These are phyloP conservation scores for Sabatieria punctata DNA, from an alignment of 2,888 invertebrate species.

Conservation along the genomic window DNA sequence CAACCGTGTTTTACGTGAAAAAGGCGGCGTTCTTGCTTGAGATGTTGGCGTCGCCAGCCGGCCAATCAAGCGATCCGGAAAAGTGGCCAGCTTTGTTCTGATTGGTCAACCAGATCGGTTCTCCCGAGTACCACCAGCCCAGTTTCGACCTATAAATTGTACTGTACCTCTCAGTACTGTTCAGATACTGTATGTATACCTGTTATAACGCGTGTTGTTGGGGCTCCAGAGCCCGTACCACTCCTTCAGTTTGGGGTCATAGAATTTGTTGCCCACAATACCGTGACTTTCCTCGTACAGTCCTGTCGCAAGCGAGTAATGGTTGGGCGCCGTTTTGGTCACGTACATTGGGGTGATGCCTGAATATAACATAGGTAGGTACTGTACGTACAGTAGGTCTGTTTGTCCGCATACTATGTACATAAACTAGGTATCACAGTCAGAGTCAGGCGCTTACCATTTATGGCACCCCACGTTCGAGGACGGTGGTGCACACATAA, in stretches of 20 bases:
- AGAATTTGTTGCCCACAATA: slow-evolving; percentile 47
- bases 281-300: slow-evolving; percentile 51
- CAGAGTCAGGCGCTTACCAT: too few species aligned
- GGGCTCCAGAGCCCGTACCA: slow-evolving; percentile 25
- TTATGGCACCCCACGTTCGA: too few species aligned
- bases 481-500: too few species aligned
- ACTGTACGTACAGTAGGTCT: too few species aligned
- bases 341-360: slow-evolving; percentile 43
- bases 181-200: not conserved
- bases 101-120: not conserved
- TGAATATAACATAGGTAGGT: too few species aligned
- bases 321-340: slow-evolving; percentile 58
- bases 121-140: not conserved
- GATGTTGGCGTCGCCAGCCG: slow-evolving; percentile 2
- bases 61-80: slow-evolving; percentile 9
- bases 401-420: too few species aligned
- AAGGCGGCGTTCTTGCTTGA: too few species aligned
- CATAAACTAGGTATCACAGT: too few species aligned
- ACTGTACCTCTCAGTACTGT: not conserved
- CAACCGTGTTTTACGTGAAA: too few species aligned
- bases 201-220: not conserved
- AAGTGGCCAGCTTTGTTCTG: not conserved
- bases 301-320: slow-evolving; percentile 53
- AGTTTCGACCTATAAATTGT: not conserved
- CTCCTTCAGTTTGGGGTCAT: slow-evolving; percentile 37